phyloP scores from a whole-genome alignment of 2,888 invertebrate genomes.

The Macrosoma leucophasiata region DNA sequence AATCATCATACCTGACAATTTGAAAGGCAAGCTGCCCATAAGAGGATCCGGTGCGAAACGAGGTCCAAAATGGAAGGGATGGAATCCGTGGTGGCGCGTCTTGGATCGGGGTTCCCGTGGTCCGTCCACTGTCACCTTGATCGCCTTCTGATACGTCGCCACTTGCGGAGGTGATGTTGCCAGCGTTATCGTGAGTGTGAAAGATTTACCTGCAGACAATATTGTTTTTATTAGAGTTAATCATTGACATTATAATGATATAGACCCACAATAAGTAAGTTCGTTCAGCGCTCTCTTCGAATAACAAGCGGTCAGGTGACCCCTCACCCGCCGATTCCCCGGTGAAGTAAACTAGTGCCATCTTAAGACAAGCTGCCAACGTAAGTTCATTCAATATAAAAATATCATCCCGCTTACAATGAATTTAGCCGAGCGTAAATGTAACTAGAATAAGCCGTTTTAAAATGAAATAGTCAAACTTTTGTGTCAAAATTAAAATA shows the following conservation, averaged over 20 bases:
- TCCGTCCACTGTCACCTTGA: conserved; percentile 99
- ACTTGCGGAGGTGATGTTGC: conserved; percentile 96
- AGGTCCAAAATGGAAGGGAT: conserved; percentile 92
- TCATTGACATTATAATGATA: too few relatives aligned
- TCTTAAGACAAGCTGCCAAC: not conserved
- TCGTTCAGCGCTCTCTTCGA: not conserved
- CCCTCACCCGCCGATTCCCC: too few relatives aligned
- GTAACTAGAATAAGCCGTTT: too few relatives aligned
- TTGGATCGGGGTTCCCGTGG: conserved; percentile 97
- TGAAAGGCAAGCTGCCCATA: conserved; percentile 86
- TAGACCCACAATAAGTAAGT: too few relatives aligned
- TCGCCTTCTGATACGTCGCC: conserved; percentile 97
- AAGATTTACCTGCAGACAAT: conserved; percentile 90
- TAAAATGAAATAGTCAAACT: too few relatives aligned
- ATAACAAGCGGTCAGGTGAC: too few relatives aligned
- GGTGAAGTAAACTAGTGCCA: too few relatives aligned
- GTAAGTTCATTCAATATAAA: conserved; percentile 4
- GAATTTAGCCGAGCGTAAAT: too few relatives aligned
- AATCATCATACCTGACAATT: conserved; percentile 84
- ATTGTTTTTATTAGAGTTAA: too few relatives aligned
- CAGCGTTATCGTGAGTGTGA: conserved; percentile 96
- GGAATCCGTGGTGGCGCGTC: conserved; percentile 91
- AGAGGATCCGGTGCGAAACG: conserved; percentile 88
- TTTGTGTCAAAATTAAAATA: too few relatives aligned
- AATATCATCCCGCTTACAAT: conserved; percentile 1